These are phyloP conservation scores for Lepidurus couesii DNA, from an alignment of 1,140 invertebrate genomes.

Conservation along the genomic window DNA sequence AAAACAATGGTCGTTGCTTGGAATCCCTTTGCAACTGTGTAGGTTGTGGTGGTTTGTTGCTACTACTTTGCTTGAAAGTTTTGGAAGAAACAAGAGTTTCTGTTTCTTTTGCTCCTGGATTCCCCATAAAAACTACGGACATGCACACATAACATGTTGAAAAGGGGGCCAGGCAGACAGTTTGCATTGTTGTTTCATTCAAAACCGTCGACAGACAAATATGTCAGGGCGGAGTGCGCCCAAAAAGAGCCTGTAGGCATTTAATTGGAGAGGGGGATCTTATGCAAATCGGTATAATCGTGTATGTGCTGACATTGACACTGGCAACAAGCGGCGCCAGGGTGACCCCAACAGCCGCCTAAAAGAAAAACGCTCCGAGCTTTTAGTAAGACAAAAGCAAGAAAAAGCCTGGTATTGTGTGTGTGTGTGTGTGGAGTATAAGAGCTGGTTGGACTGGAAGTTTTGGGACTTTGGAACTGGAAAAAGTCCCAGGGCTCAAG, in stretches of 20 bases:
- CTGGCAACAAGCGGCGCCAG: conserved; percentile 17
- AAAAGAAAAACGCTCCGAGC: background rate
- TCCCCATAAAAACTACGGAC: background rate
- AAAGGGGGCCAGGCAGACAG: background rate
- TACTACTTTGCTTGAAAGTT: background rate
- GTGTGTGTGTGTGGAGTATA: no score
- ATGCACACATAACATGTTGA: background rate
- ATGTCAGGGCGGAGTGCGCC: background rate
- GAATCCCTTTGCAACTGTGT: background rate
- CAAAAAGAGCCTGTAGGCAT: background rate
- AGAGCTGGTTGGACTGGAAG: no score
- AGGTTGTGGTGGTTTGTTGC: background rate
- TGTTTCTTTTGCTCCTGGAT: background rate
- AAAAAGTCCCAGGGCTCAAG: background rate
- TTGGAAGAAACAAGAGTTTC: background rate
- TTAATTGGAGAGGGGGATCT: conserved; percentile 9
- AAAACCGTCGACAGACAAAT: conserved; percentile 10
- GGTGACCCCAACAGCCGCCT: background rate
- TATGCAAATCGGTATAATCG: conserved; percentile 13
- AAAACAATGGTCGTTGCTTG: background rate
- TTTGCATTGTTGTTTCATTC: background rate
- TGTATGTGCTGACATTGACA: conserved; percentile 8
- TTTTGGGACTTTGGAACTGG: background rate
- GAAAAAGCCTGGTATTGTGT: no score
- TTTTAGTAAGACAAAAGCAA: background rate